Percentiles rank a stretch among this genome's conserved stretches.
Evolutionary conservation across 2,113 vertebrate species (phyloP).

Genomic region (Cinclus cinclus): DNA sequence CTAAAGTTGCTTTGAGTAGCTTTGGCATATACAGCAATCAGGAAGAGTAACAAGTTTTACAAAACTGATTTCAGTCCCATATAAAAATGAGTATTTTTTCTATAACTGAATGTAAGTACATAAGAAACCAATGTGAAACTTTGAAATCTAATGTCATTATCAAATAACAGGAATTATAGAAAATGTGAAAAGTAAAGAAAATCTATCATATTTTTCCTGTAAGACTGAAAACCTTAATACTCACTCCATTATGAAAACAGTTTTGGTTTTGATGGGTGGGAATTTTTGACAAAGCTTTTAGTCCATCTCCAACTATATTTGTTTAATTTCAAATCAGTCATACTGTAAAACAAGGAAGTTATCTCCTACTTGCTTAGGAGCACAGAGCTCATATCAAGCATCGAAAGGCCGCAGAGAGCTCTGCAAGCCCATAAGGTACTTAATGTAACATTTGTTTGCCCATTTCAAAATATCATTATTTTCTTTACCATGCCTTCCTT

Average conservation of each 20-base stretch:
- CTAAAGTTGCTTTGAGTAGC: background rate
- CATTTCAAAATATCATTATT: background rate
- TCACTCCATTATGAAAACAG: background rate
- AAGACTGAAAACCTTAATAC: background rate
- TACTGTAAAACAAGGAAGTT: background rate
- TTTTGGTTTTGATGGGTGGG: background rate
- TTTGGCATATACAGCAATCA: background rate
- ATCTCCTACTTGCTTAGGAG: background rate
- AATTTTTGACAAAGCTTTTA: background rate
- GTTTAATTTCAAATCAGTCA: background rate
- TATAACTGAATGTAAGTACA: background rate
- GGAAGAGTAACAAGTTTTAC: background rate
- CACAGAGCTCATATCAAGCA: background rate
- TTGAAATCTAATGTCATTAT: background rate
- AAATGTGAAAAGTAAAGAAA: background rate
- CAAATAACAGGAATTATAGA: background rate
- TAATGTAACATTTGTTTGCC: background rate
- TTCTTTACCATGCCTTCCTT: background rate
- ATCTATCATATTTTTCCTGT: background rate
- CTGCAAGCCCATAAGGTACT: background rate
- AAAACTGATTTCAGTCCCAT: background rate
- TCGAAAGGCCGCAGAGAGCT: background rate
- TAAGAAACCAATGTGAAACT: background rate
- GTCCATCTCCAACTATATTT: background rate
- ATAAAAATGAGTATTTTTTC: background rate